Base-by-base conservation (phyloP, 1,140 invertebrate species). In the Potamilus streckersoni region DNA sequence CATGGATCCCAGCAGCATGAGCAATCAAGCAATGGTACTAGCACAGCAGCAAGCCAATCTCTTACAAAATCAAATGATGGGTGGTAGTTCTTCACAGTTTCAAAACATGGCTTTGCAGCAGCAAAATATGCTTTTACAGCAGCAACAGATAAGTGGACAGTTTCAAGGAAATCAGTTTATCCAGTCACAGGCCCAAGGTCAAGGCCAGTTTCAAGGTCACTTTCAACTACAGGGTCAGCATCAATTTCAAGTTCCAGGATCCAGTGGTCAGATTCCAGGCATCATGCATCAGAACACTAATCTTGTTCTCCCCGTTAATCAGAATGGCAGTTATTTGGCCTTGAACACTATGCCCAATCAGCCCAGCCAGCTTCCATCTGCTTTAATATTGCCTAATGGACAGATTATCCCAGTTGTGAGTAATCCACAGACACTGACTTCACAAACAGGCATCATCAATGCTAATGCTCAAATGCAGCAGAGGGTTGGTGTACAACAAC, bases 391-490 rank as follows among this genome's bases (percentile, higher is more conserved):
- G 63, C 89, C 89, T n/a, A 88, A 89, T 79, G 90, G 90, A 38
- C 89, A 90, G 70, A 86, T 90, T n/a, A 86, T 90, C 60, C 89
- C 89, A 14, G 86, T 90, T n/a, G 88, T 90, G 12, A 88, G 86
- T n/a, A 89, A 90, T 73, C 87, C 89, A 69, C 84, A 87, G 56
- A 64, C 82, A 15, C 31, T 88, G 19, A 65, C 78, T 2, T 61
- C 66, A 64, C 73, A 79, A 23, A 19, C 57, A 4, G 74, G 74
- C 12, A 19, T 66, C 31, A 67, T 67, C 14, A 38, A 49, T 14
- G 23, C 65, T n/a, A 67, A 67, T 19, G 17, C 65, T 20, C 58
- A 70, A 60, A n/a, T 62, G 61, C 67, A 79, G 31, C 68, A 74
- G 31, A 31, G 57, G 56, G 61, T 59, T 13, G 17, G 56, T 16